Conservation (phyloP, 2,888 invertebrate genomes). For the Brenthis hecate region DNA sequence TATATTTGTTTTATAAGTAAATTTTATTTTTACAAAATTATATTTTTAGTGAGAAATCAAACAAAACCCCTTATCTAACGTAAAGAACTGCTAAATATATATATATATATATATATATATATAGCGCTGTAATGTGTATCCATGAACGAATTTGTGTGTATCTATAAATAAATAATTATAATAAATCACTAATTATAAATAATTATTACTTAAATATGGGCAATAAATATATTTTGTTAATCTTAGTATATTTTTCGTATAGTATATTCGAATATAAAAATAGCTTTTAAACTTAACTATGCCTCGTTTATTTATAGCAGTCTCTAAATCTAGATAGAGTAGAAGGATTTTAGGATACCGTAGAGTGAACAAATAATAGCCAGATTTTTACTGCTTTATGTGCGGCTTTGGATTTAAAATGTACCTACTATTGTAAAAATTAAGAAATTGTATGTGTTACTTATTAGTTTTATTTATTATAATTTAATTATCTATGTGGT, state of each 20-base stretch:
- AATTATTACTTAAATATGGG: too few relatives aligned
- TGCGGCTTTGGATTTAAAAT: slow-evolving; percentile 15
- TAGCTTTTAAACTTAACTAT: slow-evolving; percentile 9
- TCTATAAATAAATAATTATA: too few relatives aligned
- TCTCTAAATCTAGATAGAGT: slow-evolving; percentile 22
- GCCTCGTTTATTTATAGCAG: slow-evolving; percentile 16
- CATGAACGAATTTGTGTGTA: too few relatives aligned
- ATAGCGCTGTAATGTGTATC: too few relatives aligned
- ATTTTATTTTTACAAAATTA: too few relatives aligned
- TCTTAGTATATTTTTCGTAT: neutral
- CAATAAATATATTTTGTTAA: neutral
- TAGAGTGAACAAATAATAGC: slow-evolving; percentile 18
- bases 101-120: too few relatives aligned
- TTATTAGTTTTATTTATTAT: neutral
- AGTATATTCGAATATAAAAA: slow-evolving; percentile 1
- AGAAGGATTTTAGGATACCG: slow-evolving; percentile 20
- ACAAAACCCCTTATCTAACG: too few relatives aligned
- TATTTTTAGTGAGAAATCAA: too few relatives aligned
- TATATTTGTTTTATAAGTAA: too few relatives aligned
- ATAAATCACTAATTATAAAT: too few relatives aligned
- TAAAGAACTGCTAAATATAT: too few relatives aligned
- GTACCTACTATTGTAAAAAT: neutral
- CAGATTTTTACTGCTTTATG: slow-evolving; percentile 7
- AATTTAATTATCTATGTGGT: too few relatives aligned
- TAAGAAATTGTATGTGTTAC: neutral